These are phyloP conservation scores for Electrona antarctica DNA, from an alignment of 2,113 vertebrate species.

Conservation along the genomic window DNA sequence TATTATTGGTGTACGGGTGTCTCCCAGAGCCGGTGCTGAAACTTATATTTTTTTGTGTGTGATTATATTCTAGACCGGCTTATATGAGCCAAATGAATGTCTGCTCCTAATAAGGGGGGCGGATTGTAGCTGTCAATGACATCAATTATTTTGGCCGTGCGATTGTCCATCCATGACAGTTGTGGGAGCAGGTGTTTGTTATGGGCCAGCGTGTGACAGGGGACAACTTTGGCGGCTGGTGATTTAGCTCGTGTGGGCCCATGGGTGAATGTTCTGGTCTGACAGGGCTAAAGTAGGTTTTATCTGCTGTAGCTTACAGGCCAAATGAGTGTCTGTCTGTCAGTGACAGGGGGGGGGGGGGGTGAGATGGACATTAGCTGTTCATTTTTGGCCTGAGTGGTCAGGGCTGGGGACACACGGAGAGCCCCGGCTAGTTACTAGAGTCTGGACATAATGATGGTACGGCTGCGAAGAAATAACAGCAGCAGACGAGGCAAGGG, in stretches of 20 bases:
- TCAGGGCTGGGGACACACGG: constrained; percentile 61
- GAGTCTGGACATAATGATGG: constrained; percentile 67
- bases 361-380: constrained; percentile 74
- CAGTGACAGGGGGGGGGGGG: constrained; percentile 53
- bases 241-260: constrained; percentile 69
- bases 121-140: constrained; percentile 63
- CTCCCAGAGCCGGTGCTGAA: constrained; percentile 40
- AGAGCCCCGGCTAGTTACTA: constrained; percentile 41
- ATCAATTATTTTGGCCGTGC: constrained; percentile 55
- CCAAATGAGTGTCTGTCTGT: constrained; percentile 72
- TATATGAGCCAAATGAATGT: constrained; percentile 55
- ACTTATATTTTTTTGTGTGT: constrained; percentile 41
- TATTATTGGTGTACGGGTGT: constrained; percentile 16
- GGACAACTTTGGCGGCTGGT: constrained; percentile 63
- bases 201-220: constrained; percentile 64
- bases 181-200: constrained; percentile 66
- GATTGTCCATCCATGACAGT: constrained; percentile 66
- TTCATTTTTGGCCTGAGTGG: constrained; percentile 73
- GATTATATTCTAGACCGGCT: constrained; percentile 33
- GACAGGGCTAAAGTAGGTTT: constrained; percentile 67
- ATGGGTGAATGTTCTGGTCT: constrained; percentile 62
- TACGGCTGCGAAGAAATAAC: constrained; percentile 37
- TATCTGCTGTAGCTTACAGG: constrained; percentile 58
- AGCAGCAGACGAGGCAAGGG: constrained; percentile 19
- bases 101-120: constrained; percentile 61